Evolutionary conservation across 2,888 invertebrate genomes (phyloP).

Genomic region (Lepetodrilus schrolli): DNA sequence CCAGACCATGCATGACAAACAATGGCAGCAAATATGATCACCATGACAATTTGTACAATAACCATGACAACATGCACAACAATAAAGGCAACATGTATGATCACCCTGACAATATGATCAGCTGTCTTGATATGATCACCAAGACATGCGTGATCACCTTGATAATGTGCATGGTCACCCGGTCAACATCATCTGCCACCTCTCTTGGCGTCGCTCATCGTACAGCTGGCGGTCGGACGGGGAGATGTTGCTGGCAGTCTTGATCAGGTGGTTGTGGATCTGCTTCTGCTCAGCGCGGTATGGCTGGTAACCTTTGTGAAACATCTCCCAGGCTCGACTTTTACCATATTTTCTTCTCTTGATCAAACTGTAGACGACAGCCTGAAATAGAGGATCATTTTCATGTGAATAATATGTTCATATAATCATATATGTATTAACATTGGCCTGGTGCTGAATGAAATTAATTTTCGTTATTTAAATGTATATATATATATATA

Average conservation of each 20-base stretch:
- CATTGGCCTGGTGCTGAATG: too few relatives aligned
- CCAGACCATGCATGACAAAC: too few relatives aligned
- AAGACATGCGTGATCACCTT: too few relatives aligned
- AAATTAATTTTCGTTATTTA: too few relatives aligned
- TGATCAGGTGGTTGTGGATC: neutral
- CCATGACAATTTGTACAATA: too few relatives aligned
- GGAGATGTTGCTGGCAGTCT: constrained; percentile 15
- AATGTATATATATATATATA: too few relatives aligned
- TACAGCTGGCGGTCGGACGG: neutral
- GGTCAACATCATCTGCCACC: neutral
- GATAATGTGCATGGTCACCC: neutral
- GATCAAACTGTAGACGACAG: constrained; percentile 39
- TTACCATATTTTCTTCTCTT: constrained; percentile 32
- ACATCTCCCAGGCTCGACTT: constrained; percentile 42
- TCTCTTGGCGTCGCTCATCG: neutral
- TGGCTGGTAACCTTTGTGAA: constrained; percentile 36
- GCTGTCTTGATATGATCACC: neutral
- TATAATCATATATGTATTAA: too few relatives aligned
- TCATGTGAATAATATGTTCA: too few relatives aligned
- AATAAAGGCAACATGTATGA: too few relatives aligned
- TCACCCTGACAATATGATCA: neutral
- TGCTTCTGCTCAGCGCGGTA: constrained; percentile 4
- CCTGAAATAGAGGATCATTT: constrained; percentile 43
- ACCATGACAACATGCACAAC: too few relatives aligned
- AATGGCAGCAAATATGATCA: too few relatives aligned